Percentiles rank a stretch among this genome's conserved stretches.
Evolutionary conservation across 2,797 vertebrate species (phyloP).

Genomic region (Sebastes wilsoni): DNA sequence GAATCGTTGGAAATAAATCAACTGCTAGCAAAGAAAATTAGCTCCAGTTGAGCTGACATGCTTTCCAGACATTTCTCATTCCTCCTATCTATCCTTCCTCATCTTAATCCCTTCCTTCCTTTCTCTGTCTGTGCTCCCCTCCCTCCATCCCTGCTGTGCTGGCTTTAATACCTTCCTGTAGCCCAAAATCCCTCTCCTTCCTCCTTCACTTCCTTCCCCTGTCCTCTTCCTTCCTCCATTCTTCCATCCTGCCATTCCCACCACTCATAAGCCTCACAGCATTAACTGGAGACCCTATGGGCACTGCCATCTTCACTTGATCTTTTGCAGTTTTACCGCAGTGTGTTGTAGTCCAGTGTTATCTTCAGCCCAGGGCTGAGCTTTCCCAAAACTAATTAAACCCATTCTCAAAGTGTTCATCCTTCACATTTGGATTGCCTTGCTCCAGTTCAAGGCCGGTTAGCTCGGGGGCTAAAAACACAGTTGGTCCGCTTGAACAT

Average conservation of each 20-base stretch:
- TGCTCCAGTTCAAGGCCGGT: neutral
- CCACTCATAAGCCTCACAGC: slow-evolving; percentile 12
- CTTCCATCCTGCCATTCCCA: slow-evolving; percentile 18
- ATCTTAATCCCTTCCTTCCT: slow-evolving; percentile 51
- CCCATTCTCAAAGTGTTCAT: slow-evolving; percentile 41
- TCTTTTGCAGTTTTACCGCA: slow-evolving; percentile 50
- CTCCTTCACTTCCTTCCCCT: neutral
- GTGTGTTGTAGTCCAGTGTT: slow-evolving; percentile 36
- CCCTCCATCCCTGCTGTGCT: slow-evolving; percentile 16
- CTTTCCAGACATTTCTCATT: slow-evolving; percentile 54
- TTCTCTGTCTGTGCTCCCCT: slow-evolving; percentile 8
- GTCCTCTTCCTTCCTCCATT: slow-evolving; percentile 3
- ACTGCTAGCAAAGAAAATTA: slow-evolving; percentile 30
- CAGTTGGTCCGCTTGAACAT: neutral
- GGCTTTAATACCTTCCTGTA: slow-evolving; percentile 32
- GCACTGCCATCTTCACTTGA: slow-evolving; percentile 43
- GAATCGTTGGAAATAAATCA: slow-evolving; percentile 15
- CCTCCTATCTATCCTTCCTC: slow-evolving; percentile 32
- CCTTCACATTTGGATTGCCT: slow-evolving; percentile 33
- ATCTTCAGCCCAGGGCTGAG: slow-evolving; percentile 39
- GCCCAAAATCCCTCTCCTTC: slow-evolving; percentile 11
- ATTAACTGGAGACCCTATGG: slow-evolving; percentile 36
- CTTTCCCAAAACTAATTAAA: slow-evolving; percentile 65
- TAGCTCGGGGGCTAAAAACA: slow-evolving; percentile 18
- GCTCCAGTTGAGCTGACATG: slow-evolving; percentile 17